These are phyloP conservation scores for Euglossa dilemma DNA, from an alignment of 1,140 invertebrate species.

Conservation along the genomic window DNA sequence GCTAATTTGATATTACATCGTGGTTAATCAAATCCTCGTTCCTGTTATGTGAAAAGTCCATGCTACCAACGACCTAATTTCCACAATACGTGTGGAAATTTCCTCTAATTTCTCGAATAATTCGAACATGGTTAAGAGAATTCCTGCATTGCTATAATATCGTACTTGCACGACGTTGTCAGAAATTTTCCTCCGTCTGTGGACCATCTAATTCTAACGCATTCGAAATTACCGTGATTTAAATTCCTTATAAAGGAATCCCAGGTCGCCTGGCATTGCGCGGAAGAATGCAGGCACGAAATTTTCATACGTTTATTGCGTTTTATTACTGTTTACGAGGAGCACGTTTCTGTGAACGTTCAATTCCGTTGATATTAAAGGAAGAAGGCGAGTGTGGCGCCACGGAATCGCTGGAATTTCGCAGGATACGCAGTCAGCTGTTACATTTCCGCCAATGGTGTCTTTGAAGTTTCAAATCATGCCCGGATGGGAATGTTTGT, in stretches of 20 bases:
- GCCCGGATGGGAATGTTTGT: background rate
- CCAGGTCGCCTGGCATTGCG: background rate
- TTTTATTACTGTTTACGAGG: slow-evolving; percentile 44
- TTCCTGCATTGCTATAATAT: too few relatives aligned
- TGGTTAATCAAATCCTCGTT: too few relatives aligned
- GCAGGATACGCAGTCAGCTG: slow-evolving; percentile 39
- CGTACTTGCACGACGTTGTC: too few relatives aligned
- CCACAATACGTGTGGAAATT: too few relatives aligned
- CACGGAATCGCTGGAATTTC: slow-evolving; percentile 47
- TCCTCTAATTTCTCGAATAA: too few relatives aligned
- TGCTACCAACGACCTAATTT: too few relatives aligned
- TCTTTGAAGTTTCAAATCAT: slow-evolving; percentile 55
- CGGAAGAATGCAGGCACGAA: background rate
- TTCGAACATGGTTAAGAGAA: background rate
- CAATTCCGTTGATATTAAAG: slow-evolving; percentile 59
- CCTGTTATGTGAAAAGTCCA: too few relatives aligned
- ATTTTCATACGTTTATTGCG: slow-evolving; percentile 37
- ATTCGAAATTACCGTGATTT: background rate
- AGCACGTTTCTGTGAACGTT: slow-evolving; percentile 33
- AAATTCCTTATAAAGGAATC: background rate
- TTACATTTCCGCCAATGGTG: slow-evolving; percentile 12
- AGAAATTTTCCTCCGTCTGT: background rate
- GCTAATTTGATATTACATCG: too few relatives aligned
- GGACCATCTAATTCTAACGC: background rate
- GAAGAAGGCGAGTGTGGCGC: slow-evolving; percentile 17